Conservation (phyloP, 2,797 vertebrate species). For the Gouania willdenowi region DNA sequence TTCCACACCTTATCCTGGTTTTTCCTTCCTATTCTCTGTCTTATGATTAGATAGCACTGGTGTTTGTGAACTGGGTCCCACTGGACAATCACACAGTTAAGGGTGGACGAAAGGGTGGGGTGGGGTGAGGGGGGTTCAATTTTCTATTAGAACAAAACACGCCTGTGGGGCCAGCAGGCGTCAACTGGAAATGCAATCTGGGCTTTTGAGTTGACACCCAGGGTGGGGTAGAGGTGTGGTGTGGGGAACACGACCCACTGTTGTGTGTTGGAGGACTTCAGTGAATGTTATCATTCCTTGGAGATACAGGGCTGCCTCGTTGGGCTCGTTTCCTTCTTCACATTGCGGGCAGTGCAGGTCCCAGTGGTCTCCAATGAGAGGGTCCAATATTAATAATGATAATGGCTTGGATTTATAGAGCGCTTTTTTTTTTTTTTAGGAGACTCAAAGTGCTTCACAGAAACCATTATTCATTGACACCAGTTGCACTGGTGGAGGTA, state of each 20-base stretch:
- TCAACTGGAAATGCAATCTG: slow-evolving; percentile 72
- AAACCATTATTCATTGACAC: too few relatives aligned
- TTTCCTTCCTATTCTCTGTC: slow-evolving; percentile 59
- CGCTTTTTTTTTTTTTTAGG: too few relatives aligned
- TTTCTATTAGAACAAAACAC: slow-evolving; percentile 72
- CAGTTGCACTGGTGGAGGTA: too few relatives aligned
- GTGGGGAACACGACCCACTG: slow-evolving; percentile 18
- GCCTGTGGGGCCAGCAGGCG: slow-evolving; percentile 62
- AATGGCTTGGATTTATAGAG: too few relatives aligned
- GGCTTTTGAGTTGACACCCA: slow-evolving; percentile 61
- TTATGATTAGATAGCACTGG: slow-evolving; percentile 64
- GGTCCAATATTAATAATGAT: slow-evolving; percentile 41
- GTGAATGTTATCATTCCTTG: slow-evolving; percentile 63
- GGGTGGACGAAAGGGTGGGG: slow-evolving; percentile 24
- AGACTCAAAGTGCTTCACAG: too few relatives aligned
- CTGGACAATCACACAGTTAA: slow-evolving; percentile 53
- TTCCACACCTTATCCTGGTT: slow-evolving; percentile 40
- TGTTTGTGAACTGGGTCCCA: slow-evolving; percentile 61
- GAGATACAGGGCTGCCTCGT: slow-evolving; percentile 49
- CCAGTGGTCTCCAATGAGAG: slow-evolving; percentile 26
- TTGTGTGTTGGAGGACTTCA: slow-evolving; percentile 38
- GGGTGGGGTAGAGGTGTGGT: slow-evolving; percentile 44
- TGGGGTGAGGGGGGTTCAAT: slow-evolving; percentile 40
- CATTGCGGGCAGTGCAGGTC: slow-evolving; percentile 32
- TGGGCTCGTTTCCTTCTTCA: slow-evolving; percentile 29